These are phyloP conservation scores for Shargacucullia verbasci DNA, from an alignment of 2,888 invertebrate genomes.

Conservation along the genomic window DNA sequence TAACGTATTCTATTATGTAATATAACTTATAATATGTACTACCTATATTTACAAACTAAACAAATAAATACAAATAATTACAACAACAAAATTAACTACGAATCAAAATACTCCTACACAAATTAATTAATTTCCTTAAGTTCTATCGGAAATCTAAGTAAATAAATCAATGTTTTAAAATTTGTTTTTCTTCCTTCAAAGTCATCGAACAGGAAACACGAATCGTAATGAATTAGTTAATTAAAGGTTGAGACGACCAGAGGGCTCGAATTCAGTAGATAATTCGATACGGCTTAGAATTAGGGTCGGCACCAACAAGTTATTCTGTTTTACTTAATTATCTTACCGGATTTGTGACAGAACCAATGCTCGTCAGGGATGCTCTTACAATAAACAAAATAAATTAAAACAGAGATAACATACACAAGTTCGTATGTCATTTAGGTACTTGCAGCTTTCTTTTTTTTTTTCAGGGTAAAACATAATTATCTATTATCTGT, in stretches of 20 bases:
- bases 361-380: conserved; percentile 2
- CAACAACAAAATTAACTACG: too few relatives aligned
- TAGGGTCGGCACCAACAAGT: conserved; percentile 12
- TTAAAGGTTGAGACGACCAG: conserved; percentile 16
- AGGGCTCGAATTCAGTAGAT: conserved; percentile 5
- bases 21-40: too few relatives aligned
- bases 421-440: too few relatives aligned
- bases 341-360: conserved; percentile 10
- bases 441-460: too few relatives aligned
- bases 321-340: conserved; percentile 38
- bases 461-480: too few relatives aligned
- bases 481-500: too few relatives aligned
- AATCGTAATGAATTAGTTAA: conserved; percentile 35
- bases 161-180: not conserved
- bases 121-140: too few relatives aligned
- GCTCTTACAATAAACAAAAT: not conserved
- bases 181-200: not conserved
- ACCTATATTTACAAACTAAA: too few relatives aligned
- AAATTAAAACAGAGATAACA: too few relatives aligned
- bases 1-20: too few relatives aligned
- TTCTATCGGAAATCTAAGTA: not conserved
- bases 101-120: too few relatives aligned
- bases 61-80: too few relatives aligned
- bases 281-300: conserved; percentile 22
- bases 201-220: conserved; percentile 11